Evolutionary conservation across 2,888 invertebrate genomes (phyloP).

Genomic region (Scaptomyza polygonia): DNA sequence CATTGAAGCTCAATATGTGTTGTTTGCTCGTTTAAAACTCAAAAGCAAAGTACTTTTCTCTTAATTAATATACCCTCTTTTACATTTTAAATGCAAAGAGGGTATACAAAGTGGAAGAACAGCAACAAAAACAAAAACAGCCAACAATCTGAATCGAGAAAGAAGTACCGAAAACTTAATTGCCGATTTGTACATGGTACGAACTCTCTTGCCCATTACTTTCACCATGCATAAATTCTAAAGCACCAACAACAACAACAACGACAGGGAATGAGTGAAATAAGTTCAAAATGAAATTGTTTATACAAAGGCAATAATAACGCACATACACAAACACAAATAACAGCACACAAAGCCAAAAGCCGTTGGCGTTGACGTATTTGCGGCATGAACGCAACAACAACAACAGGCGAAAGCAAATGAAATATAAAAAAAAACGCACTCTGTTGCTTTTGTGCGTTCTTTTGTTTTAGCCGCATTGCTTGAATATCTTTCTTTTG

Average conservation of each 20-base stretch:
- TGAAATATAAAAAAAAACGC: slow-evolving; percentile 14
- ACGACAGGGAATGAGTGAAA: slow-evolving; percentile 27
- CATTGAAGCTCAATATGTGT: too few relatives aligned
- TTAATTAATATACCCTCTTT: not conserved
- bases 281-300: slow-evolving; percentile 64
- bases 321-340: slow-evolving; percentile 1
- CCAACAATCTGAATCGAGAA: slow-evolving; percentile 13
- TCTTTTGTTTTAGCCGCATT: slow-evolving; percentile 63
- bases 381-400: slow-evolving; percentile 10
- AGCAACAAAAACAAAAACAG: slow-evolving; percentile 17
- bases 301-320: slow-evolving; percentile 45
- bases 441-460: slow-evolving; percentile 49
- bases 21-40: too few relatives aligned
- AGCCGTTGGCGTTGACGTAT: slow-evolving; percentile 42
- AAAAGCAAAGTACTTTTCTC: too few relatives aligned
- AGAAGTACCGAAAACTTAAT: slow-evolving; percentile 55
- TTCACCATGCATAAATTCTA: slow-evolving; percentile 67
- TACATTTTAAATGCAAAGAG: not conserved
- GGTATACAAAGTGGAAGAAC: slow-evolving; percentile 7
- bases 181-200: slow-evolving; percentile 54
- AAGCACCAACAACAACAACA: slow-evolving; percentile 27
- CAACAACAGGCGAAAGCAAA: not conserved
- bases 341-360: slow-evolving; percentile 28
- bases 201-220: slow-evolving; percentile 61
- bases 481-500: slow-evolving; percentile 30